Base-by-base conservation (phyloP, 2,113 vertebrate species). In the Phalacrocorax carbo region DNA sequence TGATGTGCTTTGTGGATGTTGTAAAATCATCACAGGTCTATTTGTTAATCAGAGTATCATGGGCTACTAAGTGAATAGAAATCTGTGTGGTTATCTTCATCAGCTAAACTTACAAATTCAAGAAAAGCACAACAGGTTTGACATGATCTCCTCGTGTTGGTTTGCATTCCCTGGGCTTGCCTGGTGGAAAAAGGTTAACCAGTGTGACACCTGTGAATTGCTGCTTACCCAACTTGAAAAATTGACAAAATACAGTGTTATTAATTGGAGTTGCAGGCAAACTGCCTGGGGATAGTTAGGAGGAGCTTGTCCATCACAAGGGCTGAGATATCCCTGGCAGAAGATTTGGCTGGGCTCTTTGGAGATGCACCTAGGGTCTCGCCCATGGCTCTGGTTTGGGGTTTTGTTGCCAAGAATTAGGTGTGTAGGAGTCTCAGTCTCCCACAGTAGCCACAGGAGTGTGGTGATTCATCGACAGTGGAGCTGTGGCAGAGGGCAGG, bases 101-200 rank as follows among this genome's bases (percentile, higher is more conserved):
- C 64, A 84, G 55, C 80, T 83, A 52, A 93, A 75, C 52, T 68
- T 76, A 40, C 0, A 3, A 82, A 65, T 65, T 54, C 36, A 77
- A 60, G 57, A 82, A 94, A 91, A 91, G 82, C 62, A 76, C 40
- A 46, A 46, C 14, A 79, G 36, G 13, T 89, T 94, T 89, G 77
- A 80, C 72, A 54, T 15, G 21, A 69, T 81, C 49, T 42, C 48
- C 71, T 88, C 38, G 46, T 22, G 19, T 9, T 89, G 77, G 69
- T 58, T 87, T 49, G 57, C 70, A 60, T 82, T 76, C 93, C 70
- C 36, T 85, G 40, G 84, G 85, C 85, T 82, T 90, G 46, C 93
- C 88, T 77, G 82, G 62, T 93, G 57, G 87, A 66, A 94, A 76
- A 95, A 95, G 90, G 62, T 97, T 96, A 93, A 91, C 87, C 84